Evolutionary conservation across 2,797 vertebrate species (phyloP).

Genomic region (Anableps anableps): DNA sequence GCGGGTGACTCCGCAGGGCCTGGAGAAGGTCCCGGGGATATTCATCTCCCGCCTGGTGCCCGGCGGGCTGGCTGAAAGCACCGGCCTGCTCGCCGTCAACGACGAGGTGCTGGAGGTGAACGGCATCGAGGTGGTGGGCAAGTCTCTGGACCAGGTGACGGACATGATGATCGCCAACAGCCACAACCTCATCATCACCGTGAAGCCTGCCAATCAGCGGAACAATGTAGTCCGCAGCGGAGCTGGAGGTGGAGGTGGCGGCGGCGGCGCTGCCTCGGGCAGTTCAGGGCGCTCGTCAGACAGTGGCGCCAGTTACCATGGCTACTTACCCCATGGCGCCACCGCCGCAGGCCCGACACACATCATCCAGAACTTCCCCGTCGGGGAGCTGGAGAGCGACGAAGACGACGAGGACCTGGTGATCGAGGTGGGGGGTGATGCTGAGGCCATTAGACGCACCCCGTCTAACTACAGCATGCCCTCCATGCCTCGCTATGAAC

Average conservation of each 20-base stretch:
- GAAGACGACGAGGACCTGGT: constrained; percentile 92
- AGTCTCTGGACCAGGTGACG: constrained; percentile 96
- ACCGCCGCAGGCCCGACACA: constrained; percentile 71
- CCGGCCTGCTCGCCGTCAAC: constrained; percentile 93
- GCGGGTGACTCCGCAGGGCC: constrained; percentile 90
- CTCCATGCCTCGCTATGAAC: constrained; percentile 86
- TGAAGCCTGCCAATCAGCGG: constrained; percentile 96
- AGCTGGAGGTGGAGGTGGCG: constrained; percentile 82
- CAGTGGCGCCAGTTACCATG: constrained; percentile 86
- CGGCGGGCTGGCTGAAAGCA: constrained; percentile 94
- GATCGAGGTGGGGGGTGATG: constrained; percentile 85
- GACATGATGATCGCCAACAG: constrained; percentile 99
- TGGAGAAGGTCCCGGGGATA: constrained; percentile 96
- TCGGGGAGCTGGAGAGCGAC: constrained; percentile 90
- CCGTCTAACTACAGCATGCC: constrained; percentile 83
- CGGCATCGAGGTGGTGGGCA: constrained; percentile 94
- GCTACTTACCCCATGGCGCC: constrained; percentile 71
- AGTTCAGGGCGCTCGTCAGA: constrained; percentile 94
- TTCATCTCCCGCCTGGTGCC: constrained; percentile 97
- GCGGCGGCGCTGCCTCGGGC: constrained; percentile 85
- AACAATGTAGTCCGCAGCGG: constrained; percentile 92
- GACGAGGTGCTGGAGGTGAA: constrained; percentile 98
- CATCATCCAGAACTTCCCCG: constrained; percentile 84
- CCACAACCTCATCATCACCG: constrained; percentile 97
- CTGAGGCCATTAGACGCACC: constrained; percentile 78